Evolutionary conservation across 2,888 invertebrate genomes (phyloP), one percentile per base, ranked within the genome.

Genomic region (Anoncus sp.): DNA sequence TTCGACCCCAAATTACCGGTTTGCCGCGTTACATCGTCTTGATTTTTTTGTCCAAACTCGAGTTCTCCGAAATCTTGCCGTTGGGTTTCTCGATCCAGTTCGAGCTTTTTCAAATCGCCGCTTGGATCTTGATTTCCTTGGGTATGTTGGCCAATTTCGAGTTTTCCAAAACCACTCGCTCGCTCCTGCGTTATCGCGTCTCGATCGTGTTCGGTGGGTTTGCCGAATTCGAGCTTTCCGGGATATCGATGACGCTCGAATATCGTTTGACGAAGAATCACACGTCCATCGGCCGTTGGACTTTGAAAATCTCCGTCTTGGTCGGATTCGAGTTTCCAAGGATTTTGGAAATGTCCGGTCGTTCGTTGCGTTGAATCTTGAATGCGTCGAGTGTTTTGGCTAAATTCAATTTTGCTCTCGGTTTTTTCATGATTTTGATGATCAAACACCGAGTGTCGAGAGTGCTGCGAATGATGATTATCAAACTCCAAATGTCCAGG

Each of bases 281-380:
- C 3, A 43, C 12, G 14, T 12, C 75, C 10, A 1, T 14, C 75
- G 73, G 74, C 81, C 60, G 67, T 75, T 53, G n/a, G n/a, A n/a
- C 7, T 3, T 7, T 7, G 31, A 5, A 31, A 65, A 10, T 9
- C 55, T 40, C 31, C 62, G 31, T 31, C 3, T 31, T 91, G 91
- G 53, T 83, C 87, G 5, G 79, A 60, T 16, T 75, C 67, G 31
- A 40, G 40, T 9, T 72, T 40, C n/a, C 14, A 4, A 4, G 12
- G 3, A 3, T 12, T 4, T 43, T 3, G 16, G 43, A 9, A n/a
- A 43, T n/a, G 12, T 43, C 12, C 16, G 4, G 75, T 7, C 65
- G 75, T 47, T 60, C 81, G 79, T 69, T 85, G 82, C 20, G 80
- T 83, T 2, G 80, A 47, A 49, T 83, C 74, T 14, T 78, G 67